Evolutionary conservation across 2,888 invertebrate genomes (phyloP).

Genomic region (Hoplodrina ambigua): DNA sequence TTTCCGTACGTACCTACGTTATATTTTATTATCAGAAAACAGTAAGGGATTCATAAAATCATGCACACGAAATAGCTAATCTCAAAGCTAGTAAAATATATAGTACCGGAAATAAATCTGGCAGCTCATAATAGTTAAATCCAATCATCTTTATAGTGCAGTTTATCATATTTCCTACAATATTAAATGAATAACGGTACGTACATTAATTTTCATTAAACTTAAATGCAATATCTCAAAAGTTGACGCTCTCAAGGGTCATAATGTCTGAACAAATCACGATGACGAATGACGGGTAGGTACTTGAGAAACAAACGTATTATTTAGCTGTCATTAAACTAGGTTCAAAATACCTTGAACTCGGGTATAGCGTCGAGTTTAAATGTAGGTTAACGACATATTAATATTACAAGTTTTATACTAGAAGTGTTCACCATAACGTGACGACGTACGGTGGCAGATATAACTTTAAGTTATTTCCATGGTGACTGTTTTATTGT

Average conservation of each 20-base stretch:
- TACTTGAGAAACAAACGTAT: conserved; percentile 46
- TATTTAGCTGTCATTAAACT: conserved; percentile 46
- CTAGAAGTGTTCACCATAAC: conserved; percentile 33
- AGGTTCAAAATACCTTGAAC: conserved; percentile 60
- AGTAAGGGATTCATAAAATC: no score
- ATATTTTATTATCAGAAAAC: no score
- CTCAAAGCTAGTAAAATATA: conserved; percentile 4
- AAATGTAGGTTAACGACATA: conserved; percentile 64
- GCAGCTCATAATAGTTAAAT: conserved; percentile 11
- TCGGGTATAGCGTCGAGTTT: conserved; percentile 24
- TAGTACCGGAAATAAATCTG: conserved; percentile 21
- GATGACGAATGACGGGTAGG: conserved; percentile 7
- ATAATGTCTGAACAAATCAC: conserved; percentile 20
- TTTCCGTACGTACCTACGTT: no score
- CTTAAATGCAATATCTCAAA: conserved; percentile 8
- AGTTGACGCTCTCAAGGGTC: conserved; percentile 21
- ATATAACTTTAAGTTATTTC: conserved; percentile 44
- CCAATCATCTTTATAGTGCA: conserved; percentile 36
- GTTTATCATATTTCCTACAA: conserved; percentile 22
- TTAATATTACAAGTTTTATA: conserved; percentile 55
- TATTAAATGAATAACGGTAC: conserved; percentile 33
- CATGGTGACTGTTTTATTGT: conserved; percentile 45
- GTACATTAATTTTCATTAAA: conserved; percentile 2
- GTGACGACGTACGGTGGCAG: conserved; percentile 43
- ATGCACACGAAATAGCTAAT: no score